Conservation (phyloP, 2,113 vertebrate species). For the Astatoreochromis straeleni region DNA sequence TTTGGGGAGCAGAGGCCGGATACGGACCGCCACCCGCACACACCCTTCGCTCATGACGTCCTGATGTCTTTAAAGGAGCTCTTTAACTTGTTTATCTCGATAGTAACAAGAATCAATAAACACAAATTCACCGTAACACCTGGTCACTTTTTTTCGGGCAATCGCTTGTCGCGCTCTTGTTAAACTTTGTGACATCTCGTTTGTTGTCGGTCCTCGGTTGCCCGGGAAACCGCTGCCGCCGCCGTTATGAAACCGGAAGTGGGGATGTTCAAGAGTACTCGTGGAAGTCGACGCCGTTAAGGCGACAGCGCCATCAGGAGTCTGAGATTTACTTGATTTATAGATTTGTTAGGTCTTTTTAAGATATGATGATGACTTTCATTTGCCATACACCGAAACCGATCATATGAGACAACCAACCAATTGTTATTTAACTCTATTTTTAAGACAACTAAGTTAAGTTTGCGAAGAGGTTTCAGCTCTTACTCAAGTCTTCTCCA, state of each 20-base stretch:
- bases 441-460: neutral
- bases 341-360: neutral
- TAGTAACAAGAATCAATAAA: neutral
- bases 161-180: neutral
- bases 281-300: neutral
- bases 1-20: conserved; percentile 83
- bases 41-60: conserved; percentile 76
- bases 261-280: neutral
- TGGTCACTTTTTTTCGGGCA: neutral
- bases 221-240: conserved; percentile 33
- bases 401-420: neutral
- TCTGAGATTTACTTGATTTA: neutral
- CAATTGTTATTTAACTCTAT: neutral
- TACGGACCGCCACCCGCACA: conserved; percentile 83
- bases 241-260: neutral
- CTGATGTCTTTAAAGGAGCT: neutral
- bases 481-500: neutral
- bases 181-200: neutral
- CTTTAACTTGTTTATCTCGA: neutral
- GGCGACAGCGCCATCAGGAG: conserved; percentile 22
- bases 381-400: neutral
- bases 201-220: conserved; percentile 49
- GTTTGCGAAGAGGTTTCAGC: neutral
- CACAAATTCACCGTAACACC: neutral
- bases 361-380: neutral